Conservation (phyloP, 2,888 invertebrate species). For the Boloria euphrosyne region DNA sequence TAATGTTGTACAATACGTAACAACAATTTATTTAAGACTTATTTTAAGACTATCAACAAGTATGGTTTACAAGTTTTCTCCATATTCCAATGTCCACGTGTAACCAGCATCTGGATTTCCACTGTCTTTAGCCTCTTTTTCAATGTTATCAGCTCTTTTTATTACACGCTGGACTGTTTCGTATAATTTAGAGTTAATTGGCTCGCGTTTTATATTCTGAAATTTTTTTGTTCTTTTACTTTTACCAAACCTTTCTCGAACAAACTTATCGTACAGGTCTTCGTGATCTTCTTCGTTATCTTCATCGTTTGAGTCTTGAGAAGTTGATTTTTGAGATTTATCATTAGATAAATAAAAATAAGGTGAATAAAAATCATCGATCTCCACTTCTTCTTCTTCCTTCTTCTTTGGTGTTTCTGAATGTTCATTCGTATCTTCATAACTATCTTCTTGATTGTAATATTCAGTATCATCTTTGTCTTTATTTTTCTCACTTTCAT, state of each 20-base stretch:
- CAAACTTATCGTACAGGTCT: conserved; percentile 76
- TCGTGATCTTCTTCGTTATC: conserved; percentile 51
- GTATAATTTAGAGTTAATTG: conserved; percentile 59
- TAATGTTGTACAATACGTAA: not conserved
- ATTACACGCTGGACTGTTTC: conserved; percentile 63
- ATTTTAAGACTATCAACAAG: conserved; percentile 14
- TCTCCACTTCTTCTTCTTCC: conserved; percentile 39
- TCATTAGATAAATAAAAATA: conserved; percentile 33
- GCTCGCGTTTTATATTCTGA: conserved; percentile 44
- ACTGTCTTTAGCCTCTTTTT: conserved; percentile 66
- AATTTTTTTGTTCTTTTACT: conserved; percentile 60
- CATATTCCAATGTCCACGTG: conserved; percentile 80
- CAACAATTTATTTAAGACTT: not conserved
- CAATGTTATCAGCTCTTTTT: conserved; percentile 67
- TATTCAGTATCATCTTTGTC: conserved; percentile 45
- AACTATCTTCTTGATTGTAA: conserved; percentile 52
- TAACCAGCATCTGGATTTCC: conserved; percentile 75
- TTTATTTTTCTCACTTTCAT: conserved; percentile 48
- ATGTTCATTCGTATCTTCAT: conserved; percentile 40
- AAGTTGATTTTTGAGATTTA: conserved; percentile 35
- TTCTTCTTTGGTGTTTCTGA: conserved; percentile 28
- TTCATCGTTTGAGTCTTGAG: conserved; percentile 12
- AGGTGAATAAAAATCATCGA: conserved; percentile 43
- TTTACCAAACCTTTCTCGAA: conserved; percentile 74
- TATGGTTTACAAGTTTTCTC: conserved; percentile 58